Evolutionary conservation across 2,113 vertebrate genomes (phyloP).

Genomic region (Ivindomyrus marchei): DNA sequence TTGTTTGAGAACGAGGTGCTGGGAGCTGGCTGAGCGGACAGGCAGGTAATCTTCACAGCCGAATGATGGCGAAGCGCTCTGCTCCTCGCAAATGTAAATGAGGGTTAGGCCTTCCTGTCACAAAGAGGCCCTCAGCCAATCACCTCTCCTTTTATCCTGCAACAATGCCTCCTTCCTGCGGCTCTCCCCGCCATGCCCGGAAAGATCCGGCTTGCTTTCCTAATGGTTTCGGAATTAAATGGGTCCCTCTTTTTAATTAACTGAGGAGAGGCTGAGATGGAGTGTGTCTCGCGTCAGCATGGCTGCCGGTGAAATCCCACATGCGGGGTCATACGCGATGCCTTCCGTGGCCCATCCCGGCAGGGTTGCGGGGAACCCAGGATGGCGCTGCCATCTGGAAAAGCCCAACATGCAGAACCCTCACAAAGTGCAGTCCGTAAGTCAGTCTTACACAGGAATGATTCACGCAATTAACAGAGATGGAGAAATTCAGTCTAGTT

Average conservation of each 20-base stretch:
- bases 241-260: conserved; percentile 37
- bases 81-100: conserved; percentile 29
- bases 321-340: background rate
- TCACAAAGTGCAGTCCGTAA: background rate
- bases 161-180: conserved; percentile 13
- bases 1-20: conserved; percentile 27
- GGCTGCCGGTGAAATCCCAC: background rate
- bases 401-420: background rate
- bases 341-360: background rate
- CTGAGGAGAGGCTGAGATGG: conserved; percentile 11
- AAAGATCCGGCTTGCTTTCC: conserved; percentile 4
- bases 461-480: background rate
- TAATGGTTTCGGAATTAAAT: conserved; percentile 33
- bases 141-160: conserved; percentile 18
- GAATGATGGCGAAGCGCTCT: conserved; percentile 28
- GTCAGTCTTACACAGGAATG: background rate
- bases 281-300: conserved; percentile 17
- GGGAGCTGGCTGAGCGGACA: conserved; percentile 3
- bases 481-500: background rate
- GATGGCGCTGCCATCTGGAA: background rate
- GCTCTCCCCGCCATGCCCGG: background rate
- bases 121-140: background rate
- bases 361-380: background rate
- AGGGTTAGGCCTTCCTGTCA: conserved; percentile 10
- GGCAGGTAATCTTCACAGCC: conserved; percentile 27